Conservation (phyloP, 2,797 vertebrate genomes). For the Peromyscus nudipes region DNA sequence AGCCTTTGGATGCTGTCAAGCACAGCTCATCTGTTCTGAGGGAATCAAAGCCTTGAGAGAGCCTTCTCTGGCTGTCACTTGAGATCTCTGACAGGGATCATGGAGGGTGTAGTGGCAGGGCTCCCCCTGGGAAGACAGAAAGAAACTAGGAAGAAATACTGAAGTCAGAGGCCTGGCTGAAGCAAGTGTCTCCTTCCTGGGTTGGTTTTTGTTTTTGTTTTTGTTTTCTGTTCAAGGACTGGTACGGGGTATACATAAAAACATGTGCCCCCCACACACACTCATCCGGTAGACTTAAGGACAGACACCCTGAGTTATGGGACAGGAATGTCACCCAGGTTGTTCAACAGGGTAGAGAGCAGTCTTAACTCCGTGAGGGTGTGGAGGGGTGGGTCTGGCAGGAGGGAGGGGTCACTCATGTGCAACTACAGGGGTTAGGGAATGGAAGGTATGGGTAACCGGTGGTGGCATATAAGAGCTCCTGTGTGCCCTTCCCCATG, state of each 20-base stretch:
- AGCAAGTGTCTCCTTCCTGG: background rate
- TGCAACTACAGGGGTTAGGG: background rate
- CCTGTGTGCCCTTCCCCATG: background rate
- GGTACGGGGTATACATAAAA: background rate
- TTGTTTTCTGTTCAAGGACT: background rate
- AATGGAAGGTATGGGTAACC: background rate
- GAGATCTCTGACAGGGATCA: background rate
- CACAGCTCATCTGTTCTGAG: background rate
- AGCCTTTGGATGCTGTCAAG: background rate
- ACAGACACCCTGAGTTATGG: background rate
- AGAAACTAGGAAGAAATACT: background rate
- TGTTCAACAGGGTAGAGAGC: background rate
- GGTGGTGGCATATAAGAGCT: background rate
- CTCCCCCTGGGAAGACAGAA: background rate
- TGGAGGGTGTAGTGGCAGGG: background rate
- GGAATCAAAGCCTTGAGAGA: background rate
- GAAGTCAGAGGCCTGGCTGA: background rate
- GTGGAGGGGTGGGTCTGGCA: background rate
- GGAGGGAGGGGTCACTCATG: rapidly evolving
- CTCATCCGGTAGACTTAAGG: background rate
- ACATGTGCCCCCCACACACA: background rate
- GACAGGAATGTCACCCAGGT: background rate
- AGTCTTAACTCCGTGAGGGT: background rate
- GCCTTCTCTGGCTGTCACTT: background rate
- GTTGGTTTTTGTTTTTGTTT: background rate